A percentile compares a stretch with the other conserved stretches of the same genome.
These are phyloP conservation scores for Eupithecia centaureata DNA, from an alignment of 2,888 invertebrate species.

Conservation along the genomic window DNA sequence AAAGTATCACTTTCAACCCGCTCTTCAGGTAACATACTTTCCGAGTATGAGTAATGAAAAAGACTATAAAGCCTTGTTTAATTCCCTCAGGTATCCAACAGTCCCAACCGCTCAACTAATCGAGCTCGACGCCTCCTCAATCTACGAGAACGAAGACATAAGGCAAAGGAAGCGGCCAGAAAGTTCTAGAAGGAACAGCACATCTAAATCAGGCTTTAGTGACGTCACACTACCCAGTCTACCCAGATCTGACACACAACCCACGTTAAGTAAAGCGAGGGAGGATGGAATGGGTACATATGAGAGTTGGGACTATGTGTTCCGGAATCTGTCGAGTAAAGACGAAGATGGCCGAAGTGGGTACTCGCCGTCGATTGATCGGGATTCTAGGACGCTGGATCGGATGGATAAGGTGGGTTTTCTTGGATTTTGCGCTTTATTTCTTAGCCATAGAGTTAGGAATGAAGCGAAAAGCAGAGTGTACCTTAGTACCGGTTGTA, in stretches of 20 bases:
- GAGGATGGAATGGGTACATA: conserved; percentile 88
- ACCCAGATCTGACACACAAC: conserved; percentile 79
- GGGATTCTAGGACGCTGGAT: conserved; percentile 76
- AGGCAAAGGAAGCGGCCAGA: conserved; percentile 60
- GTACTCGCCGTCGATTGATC: conserved; percentile 79
- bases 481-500: too few relatives aligned
- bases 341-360: conserved; percentile 88
- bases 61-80: too few relatives aligned
- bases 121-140: conserved; percentile 83
- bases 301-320: conserved; percentile 92
- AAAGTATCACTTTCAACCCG: too few relatives aligned
- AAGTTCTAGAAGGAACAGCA: conserved; percentile 66
- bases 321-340: conserved; percentile 89
- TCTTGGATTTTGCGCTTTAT: background rate
- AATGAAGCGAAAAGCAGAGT: too few relatives aligned
- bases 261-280: conserved; percentile 79
- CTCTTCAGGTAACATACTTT: too few relatives aligned
- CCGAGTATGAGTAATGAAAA: too few relatives aligned
- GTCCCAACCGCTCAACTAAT: conserved; percentile 88
- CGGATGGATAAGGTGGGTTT: conserved; percentile 49
- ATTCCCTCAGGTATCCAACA: conserved; percentile 71
- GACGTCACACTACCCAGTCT: conserved; percentile 73
- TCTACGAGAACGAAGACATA: conserved; percentile 70
- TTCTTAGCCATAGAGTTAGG: background rate
- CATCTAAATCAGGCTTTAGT: conserved; percentile 73